Percentiles rank a stretch among this genome's conserved stretches.
These are phyloP conservation scores for Aporophyla nigra DNA, from an alignment of 2,888 invertebrate species.

Conservation along the genomic window DNA sequence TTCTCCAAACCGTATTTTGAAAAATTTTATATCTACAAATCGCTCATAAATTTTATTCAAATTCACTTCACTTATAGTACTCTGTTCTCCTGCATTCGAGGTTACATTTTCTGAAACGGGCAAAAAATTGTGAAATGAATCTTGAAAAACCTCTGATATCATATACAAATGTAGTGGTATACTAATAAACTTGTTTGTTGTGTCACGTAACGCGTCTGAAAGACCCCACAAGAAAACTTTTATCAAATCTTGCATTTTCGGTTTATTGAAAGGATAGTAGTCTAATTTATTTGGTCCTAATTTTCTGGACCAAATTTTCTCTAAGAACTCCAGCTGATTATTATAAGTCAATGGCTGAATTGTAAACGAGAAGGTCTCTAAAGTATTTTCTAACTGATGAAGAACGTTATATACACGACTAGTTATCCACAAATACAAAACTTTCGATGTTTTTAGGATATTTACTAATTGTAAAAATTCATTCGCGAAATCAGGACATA, in stretches of 20 bases:
- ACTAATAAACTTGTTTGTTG: slow-evolving; percentile 41
- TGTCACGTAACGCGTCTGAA: slow-evolving; percentile 8
- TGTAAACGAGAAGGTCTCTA: slow-evolving; percentile 55
- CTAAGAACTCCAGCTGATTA: slow-evolving; percentile 45
- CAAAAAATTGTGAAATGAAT: slow-evolving; percentile 22
- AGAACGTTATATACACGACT: slow-evolving; percentile 56
- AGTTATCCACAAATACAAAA: slow-evolving; percentile 57
- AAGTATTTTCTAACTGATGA: slow-evolving; percentile 52
- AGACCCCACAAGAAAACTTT: slow-evolving; percentile 22
- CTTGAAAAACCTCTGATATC: slow-evolving; percentile 52
- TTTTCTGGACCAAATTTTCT: slow-evolving; percentile 38
- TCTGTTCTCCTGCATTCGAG: not conserved
- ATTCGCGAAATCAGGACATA: slow-evolving; percentile 57
- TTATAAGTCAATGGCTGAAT: slow-evolving; percentile 42
- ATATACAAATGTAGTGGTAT: slow-evolving; percentile 58
- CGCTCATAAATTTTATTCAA: slow-evolving; percentile 41
- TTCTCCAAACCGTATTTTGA: slow-evolving; percentile 59
- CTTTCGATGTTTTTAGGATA: slow-evolving; percentile 38
- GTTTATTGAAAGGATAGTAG: slow-evolving; percentile 2
- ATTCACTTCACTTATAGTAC: slow-evolving; percentile 19
- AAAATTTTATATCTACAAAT: slow-evolving; percentile 56
- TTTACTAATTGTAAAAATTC: slow-evolving; percentile 49
- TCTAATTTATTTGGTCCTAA: not conserved
- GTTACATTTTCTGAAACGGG: not conserved
- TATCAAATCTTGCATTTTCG: slow-evolving; percentile 2